phyloP scores from a whole-genome alignment of 2,113 vertebrate genomes.

The Bagarius yarrelli region DNA sequence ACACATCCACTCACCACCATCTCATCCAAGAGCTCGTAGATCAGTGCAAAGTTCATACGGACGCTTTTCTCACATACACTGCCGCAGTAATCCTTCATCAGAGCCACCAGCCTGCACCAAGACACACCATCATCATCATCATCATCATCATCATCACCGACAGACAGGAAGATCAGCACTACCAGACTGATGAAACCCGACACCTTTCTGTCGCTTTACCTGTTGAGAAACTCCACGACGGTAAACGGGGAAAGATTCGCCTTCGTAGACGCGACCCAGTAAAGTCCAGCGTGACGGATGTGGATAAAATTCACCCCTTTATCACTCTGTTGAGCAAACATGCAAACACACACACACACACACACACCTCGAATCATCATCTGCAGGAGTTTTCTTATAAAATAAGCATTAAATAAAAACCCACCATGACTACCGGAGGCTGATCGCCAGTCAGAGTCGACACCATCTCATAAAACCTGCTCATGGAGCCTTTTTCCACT shows the following conservation, averaged over 20 bases:
- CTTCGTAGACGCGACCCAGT: conserved; percentile 77
- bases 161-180: background rate
- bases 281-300: conserved; percentile 80
- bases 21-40: conserved; percentile 87
- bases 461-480: conserved; percentile 79
- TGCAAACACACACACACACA: background rate
- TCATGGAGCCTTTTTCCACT: conserved; percentile 66
- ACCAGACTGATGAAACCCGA: background rate
- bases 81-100: conserved; percentile 85
- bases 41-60: conserved; percentile 82
- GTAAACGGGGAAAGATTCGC: conserved; percentile 78
- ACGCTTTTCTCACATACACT: conserved; percentile 77
- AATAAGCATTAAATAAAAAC: background rate
- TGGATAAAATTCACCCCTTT: conserved; percentile 79
- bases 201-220: conserved; percentile 60
- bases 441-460: conserved; percentile 77
- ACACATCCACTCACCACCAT: conserved; percentile 73
- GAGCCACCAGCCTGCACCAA: conserved; percentile 71
- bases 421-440: conserved; percentile 86
- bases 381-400: too few relatives aligned
- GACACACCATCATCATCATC: background rate
- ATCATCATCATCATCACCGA: too few relatives aligned
- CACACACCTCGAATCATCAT: background rate
- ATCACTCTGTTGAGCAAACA: conserved; percentile 63
- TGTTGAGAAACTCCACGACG: conserved; percentile 81